phyloP scores from a whole-genome alignment of 2,888 invertebrate genomes.

The Drosophila formosana region DNA sequence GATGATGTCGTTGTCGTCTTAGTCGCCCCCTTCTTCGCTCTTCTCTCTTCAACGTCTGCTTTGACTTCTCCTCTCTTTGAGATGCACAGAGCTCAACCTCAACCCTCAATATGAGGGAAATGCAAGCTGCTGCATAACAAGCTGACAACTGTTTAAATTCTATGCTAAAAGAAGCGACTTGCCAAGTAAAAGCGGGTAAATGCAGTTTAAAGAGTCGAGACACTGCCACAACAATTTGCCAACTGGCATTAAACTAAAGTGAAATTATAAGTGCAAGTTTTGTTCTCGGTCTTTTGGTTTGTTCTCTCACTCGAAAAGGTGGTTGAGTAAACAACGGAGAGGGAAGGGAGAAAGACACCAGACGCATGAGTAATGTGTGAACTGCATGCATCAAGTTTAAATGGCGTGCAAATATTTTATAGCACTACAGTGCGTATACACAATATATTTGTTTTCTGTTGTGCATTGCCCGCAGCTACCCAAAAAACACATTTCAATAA shows the following conservation, averaged over 20 bases:
- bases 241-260: slow-evolving; percentile 49
- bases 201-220: slow-evolving; percentile 54
- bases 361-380: slow-evolving; percentile 53
- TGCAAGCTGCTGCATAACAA: slow-evolving; percentile 40
- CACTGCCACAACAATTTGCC: slow-evolving; percentile 43
- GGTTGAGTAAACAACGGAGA: not conserved
- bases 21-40: slow-evolving; percentile 17
- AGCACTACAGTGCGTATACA: slow-evolving; percentile 5
- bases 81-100: not conserved
- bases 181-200: slow-evolving; percentile 26
- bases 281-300: not conserved
- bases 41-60: not conserved
- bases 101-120: slow-evolving; percentile 27
- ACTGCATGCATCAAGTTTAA: slow-evolving; percentile 54
- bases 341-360: not conserved
- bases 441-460: slow-evolving; percentile 7
- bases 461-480: slow-evolving; percentile 13
- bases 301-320: not conserved
- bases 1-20: slow-evolving; percentile 55
- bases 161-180: slow-evolving; percentile 25
- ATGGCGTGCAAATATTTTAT: slow-evolving; percentile 63
- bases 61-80: not conserved
- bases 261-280: slow-evolving; percentile 24
- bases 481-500: slow-evolving; percentile 55
- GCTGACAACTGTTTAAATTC: slow-evolving; percentile 54